Evolutionary conservation across 2,113 vertebrate genomes (phyloP).

Genomic region (Phrynosoma platyrhinos): DNA sequence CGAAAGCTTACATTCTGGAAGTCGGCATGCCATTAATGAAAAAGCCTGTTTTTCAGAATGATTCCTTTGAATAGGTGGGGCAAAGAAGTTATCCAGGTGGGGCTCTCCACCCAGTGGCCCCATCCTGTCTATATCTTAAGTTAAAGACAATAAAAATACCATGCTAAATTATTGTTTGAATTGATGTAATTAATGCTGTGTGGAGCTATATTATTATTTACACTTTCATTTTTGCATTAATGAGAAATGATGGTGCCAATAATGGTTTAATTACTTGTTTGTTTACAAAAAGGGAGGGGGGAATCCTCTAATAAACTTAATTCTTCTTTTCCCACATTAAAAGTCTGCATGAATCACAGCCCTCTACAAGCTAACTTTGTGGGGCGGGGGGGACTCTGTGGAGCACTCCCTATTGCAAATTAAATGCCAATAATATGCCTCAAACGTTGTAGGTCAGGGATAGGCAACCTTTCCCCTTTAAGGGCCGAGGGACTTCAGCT

Average conservation of each 20-base stretch:
- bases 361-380: background rate
- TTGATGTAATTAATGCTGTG: background rate
- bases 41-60: background rate
- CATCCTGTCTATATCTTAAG: background rate
- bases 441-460: too few relatives aligned
- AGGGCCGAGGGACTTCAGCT: too few relatives aligned
- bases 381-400: background rate
- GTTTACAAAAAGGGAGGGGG: background rate
- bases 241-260: background rate
- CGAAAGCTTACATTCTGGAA: background rate
- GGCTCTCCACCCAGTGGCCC: background rate
- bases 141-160: background rate
- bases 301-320: background rate
- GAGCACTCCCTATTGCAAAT: background rate
- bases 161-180: background rate
- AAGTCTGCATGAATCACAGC: background rate
- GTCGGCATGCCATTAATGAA: background rate
- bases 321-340: background rate
- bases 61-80: background rate
- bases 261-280: background rate
- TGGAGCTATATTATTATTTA: background rate
- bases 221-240: background rate
- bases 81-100: background rate
- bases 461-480: too few relatives aligned
- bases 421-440: background rate